Base-by-base conservation (phyloP, 1,140 invertebrate genomes). In the Hyphantria cunea region DNA sequence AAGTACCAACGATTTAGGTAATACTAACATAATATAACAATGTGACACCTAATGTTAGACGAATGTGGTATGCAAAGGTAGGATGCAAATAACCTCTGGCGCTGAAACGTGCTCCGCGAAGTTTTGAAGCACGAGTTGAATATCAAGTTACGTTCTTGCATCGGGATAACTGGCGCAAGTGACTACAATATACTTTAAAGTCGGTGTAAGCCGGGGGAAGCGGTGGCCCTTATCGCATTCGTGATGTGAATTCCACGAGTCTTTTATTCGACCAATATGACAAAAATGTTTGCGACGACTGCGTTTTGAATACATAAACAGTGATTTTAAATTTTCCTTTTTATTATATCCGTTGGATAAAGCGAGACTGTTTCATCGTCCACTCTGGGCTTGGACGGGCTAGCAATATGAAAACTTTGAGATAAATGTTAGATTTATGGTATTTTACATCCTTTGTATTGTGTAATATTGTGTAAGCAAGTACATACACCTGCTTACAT, bases 151-250 rank as follows among this genome's bases (percentile, higher is more conserved):
- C 49, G 52, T 70, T 65, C 65, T 66, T 75, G 72, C 72, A 69
- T 64, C 33, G 48, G 67, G 72, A 72, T 78, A 78, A 74, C 74
- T 70, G 73, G 58, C 70, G 60, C 64, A 71, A 76, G 64, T 75
- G 64, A 72, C 70, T 76, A 74, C 78, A 76, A 75, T 75, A 76
- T 72, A 82, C 75, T 78, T 74, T 74, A 76, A 79, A 80, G 75
- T 80, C 69, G 55, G 41, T 65, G 68, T 74, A 70, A 82, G 72
- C 64, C 69, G 48, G 64, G 62, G 64, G 70, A 75, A 73, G 72
- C 74, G 72, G 76, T 72, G 71, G 75, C 72, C 75, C 75, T 80
- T 76, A 82, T 79, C 79, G 68, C 61, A 74, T 54, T 70, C 77
- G 77, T 82, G 77, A 80, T 80, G 74, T 68, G 74, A 82, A 80